Evolutionary conservation across 2,113 vertebrate genomes (phyloP).

Genomic region (Thunnus thynnus): DNA sequence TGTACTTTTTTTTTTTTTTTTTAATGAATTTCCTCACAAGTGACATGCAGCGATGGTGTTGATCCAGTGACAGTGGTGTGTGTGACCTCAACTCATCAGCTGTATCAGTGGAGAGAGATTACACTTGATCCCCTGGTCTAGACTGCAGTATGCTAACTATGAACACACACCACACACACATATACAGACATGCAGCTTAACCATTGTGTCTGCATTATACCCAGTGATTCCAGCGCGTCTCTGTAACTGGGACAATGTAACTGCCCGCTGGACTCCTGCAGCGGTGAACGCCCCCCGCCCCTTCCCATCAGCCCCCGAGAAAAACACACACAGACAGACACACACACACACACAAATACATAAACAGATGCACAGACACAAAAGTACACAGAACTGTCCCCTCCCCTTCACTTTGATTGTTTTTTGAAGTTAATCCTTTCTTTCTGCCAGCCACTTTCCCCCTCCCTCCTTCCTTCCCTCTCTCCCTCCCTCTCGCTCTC

Average conservation of each 20-base stretch:
- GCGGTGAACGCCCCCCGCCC: constrained; percentile 46
- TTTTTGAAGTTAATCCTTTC: constrained; percentile 74
- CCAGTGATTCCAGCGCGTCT: constrained; percentile 63
- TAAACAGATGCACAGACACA: constrained; percentile 43
- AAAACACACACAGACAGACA: neutral
- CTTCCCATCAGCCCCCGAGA: constrained; percentile 30
- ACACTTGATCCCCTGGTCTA: constrained; percentile 72
- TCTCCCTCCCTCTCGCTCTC: neutral
- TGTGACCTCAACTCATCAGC: constrained; percentile 70
- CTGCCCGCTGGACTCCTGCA: constrained; percentile 57
- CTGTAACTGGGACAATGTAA: constrained; percentile 75
- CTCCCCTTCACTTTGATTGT: constrained; percentile 73
- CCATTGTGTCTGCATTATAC: constrained; percentile 68
- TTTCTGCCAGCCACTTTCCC: constrained; percentile 36
- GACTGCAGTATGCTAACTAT: constrained; percentile 63
- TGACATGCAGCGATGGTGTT: constrained; percentile 28
- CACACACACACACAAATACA: constrained; percentile 22
- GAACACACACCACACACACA: constrained; percentile 35
- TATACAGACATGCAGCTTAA: constrained; percentile 41
- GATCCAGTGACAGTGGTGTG: constrained; percentile 40
- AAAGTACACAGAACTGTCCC: constrained; percentile 37
- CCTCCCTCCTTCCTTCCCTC: neutral
- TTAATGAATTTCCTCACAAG: neutral
- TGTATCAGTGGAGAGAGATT: constrained; percentile 75
- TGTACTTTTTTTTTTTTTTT: neutral